phyloP scores from a whole-genome alignment of 2,888 invertebrate species.

The Coenonympha glycerion region DNA sequence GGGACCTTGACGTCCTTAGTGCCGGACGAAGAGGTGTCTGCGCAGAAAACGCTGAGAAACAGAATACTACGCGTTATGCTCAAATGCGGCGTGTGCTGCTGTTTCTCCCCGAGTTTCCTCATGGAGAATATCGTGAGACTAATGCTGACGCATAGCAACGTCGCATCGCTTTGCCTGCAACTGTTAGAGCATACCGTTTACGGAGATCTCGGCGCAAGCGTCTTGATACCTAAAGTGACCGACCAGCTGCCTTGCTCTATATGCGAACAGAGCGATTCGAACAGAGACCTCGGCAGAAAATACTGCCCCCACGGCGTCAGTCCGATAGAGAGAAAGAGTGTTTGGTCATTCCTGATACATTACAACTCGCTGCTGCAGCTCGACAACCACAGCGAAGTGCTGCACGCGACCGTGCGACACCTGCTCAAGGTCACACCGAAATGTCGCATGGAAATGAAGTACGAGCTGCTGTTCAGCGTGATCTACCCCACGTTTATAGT shows the following conservation, averaged over 20 bases:
- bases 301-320: conserved; percentile 49
- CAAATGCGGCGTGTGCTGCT: conserved; percentile 78
- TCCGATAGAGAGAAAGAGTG: conserved; percentile 52
- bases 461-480: conserved; percentile 76
- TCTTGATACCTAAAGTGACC: conserved; percentile 45
- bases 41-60: conserved; percentile 52
- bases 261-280: conserved; percentile 55
- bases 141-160: conserved; percentile 55
- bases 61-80: conserved; percentile 74
- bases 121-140: conserved; percentile 69
- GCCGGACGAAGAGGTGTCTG: conserved; percentile 59
- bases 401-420: conserved; percentile 76
- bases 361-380: conserved; percentile 75
- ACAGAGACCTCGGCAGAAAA: conserved; percentile 41
- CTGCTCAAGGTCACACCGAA: conserved; percentile 75
- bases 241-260: conserved; percentile 65
- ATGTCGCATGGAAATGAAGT: conserved; percentile 71
- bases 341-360: conserved; percentile 76
- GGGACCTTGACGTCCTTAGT: conserved; percentile 68
- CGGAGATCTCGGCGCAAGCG: conserved; percentile 74
- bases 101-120: conserved; percentile 73
- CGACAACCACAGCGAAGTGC: conserved; percentile 68
- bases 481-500: conserved; percentile 78
- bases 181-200: conserved; percentile 77
- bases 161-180: conserved; percentile 62